Evolutionary conservation across 2,797 vertebrate genomes (phyloP), one percentile per base, ranked within the genome.

Genomic region (Falco rusticolus): DNA sequence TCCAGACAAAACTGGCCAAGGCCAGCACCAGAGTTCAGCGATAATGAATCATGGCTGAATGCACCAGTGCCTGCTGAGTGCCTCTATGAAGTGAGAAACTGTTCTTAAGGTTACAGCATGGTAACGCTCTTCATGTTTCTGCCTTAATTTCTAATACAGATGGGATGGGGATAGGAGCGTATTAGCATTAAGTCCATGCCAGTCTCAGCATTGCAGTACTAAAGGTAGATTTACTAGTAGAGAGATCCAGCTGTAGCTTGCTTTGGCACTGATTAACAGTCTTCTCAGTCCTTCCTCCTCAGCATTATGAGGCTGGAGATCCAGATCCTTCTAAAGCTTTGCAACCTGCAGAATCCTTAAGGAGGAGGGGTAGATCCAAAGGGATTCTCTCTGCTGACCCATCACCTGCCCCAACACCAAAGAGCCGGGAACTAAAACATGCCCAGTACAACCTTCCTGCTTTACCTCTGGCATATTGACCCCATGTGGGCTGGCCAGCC

Each of bases 401-500:
- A 0, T 54, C 24, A 10, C 13, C 26, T 56, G 8, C 29, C 24
- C 64, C 57, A 54, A 34, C 33, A 43, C 13, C 70, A 37, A 34
- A n/a, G 31, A 63, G 53, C 18, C 7, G 53, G 39, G 45, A 81
- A n/a, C 24, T 39, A 31, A n/a, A 69, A 4, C 7, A 0, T 13
- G 10, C 13, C 7, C 31, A 15, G 41, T 14, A 9, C 1, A 41
- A 10, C 19, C 33, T 8, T 68, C 28, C 29, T 21, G 22, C 48
- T 83, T 63, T 15, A 24, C 25, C 53, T 37, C 48, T 34, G 63
- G 9, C 4, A 5, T 45, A 48, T 11, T 13, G 34, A 47, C 3
- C 14, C 28, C 33, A 2, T 12, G 0, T 4, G 60, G 68, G 45
- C 18, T 59, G 28, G 9, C 9, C 10, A 4, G 39, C n/a, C 47